Evolutionary conservation across 1,140 invertebrate genomes (phyloP), one percentile per base, ranked within the genome.

Genomic region (Scaptodrosophila lebanonensis): DNA sequence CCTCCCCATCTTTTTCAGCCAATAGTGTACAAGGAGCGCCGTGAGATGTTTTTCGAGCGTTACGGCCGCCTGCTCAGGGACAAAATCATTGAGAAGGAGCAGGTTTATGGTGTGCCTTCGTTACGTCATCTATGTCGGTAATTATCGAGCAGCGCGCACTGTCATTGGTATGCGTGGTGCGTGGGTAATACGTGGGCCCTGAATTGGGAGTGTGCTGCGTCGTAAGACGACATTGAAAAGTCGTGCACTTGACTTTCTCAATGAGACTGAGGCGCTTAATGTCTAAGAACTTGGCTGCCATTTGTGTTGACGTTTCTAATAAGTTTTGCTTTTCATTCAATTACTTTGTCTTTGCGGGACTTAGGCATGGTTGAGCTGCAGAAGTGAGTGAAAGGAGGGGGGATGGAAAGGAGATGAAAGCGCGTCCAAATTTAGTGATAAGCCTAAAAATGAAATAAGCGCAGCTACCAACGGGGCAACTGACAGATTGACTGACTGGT

Each of bases 11-110:
- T 20, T 11, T 58, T 75, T 7, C 53, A 87, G 85, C 83, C 84
- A 6, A 57, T 79, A 44, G 32, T 79, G 13, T 87, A 85, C 38
- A 61, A 61, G 58, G 87, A 87, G 35, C 86, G 89, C 51, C 89
- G 88, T 8, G 89, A 89, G 53, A 84, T 89, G 11, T 87, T 91
- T 8, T 87, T 91, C 43, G 90, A 92, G 58, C 91, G 90, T 64
- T 94, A 93, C 83, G 88, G 88, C 0, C 87, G 89, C 47, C 88
- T 94, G 35, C 76, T 92, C 13, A 86, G 90, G 47, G 90, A 90
- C 60, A 90, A 91, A 75, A 83, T 93, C 8, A 86, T 94, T 59
- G 64, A 47, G 13, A 72, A 64, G 38, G 79, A 87, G 17, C 83
- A 85, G 65, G 83, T 87, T 17, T 87, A 76, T 49, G 86, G 85